These are phyloP conservation scores for Tretioscincus oriximinensis DNA, from an alignment of 2,113 vertebrate genomes.

Conservation along the genomic window DNA sequence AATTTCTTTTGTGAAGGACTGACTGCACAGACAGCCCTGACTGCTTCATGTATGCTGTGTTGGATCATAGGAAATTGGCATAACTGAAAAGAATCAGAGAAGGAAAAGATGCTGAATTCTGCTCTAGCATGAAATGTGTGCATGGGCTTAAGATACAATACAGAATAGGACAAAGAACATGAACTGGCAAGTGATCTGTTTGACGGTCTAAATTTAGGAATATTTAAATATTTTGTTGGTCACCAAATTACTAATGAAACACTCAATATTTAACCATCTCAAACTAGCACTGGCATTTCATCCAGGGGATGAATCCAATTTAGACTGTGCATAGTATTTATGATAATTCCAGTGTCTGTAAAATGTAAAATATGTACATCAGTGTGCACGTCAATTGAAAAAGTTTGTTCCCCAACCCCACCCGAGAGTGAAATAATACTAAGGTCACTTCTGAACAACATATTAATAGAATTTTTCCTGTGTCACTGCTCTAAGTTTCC, in stretches of 20 bases:
- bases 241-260: conserved; percentile 43
- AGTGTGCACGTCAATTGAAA: conserved; percentile 61
- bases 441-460: conserved; percentile 82
- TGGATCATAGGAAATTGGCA: background rate
- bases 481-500: conserved; percentile 68
- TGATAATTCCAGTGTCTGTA: conserved; percentile 70
- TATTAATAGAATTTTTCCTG: conserved; percentile 70
- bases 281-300: conserved; percentile 63
- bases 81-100: background rate
- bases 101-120: conserved; percentile 61
- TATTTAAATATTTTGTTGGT: conserved; percentile 35
- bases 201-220: conserved; percentile 63
- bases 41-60: background rate
- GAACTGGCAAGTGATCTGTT: conserved; percentile 68
- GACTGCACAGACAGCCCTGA: background rate
- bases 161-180: conserved; percentile 67
- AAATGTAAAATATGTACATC: conserved; percentile 67
- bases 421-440: conserved; percentile 78
- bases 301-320: conserved; percentile 47
- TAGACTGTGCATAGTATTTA: conserved; percentile 74
- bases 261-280: conserved; percentile 49
- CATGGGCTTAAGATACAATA: conserved; percentile 67
- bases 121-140: conserved; percentile 60
- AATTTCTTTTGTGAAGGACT: background rate
- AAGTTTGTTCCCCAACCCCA: conserved; percentile 53